Conservation (phyloP, 2,797 vertebrate genomes). For the Hephaestus fuliginosus region DNA sequence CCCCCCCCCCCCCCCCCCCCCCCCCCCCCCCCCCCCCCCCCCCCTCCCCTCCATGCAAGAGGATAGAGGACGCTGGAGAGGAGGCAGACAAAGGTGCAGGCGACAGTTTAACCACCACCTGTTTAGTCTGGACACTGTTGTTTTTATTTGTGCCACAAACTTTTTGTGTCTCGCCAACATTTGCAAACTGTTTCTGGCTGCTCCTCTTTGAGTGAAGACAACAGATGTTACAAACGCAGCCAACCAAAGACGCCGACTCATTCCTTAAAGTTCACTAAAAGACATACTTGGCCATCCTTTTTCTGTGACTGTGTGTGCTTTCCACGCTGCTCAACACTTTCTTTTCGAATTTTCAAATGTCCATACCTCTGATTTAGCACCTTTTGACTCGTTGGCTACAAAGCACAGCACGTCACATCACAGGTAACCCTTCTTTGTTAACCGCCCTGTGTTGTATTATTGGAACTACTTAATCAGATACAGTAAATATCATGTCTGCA, state of each 20-base stretch:
- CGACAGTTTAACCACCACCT: slow-evolving; percentile 9
- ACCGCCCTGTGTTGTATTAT: too few species aligned
- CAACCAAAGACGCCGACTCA: not conserved
- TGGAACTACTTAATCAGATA: not conserved
- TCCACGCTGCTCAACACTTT: too few species aligned
- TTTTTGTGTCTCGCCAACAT: not conserved
- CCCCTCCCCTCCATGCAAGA: too few species aligned
- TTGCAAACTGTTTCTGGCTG: not conserved
- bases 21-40: too few species aligned
- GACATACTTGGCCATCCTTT: too few species aligned
- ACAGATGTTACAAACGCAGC: not conserved
- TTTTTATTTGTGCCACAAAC: not conserved
- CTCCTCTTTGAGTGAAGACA: not conserved
- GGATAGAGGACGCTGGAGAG: not conserved
- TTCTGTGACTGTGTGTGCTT: too few species aligned
- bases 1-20: too few species aligned
- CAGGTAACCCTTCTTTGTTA: too few species aligned
- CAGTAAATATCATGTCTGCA: not conserved
- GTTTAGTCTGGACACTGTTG: not conserved
- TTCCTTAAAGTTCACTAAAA: not conserved
- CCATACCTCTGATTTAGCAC: not conserved
- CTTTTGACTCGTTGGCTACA: not conserved
- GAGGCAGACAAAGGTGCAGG: slow-evolving; percentile 16
- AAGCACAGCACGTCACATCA: not conserved
- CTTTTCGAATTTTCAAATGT: too few species aligned